A percentile compares a stretch with the other conserved stretches of the same genome.
Evolutionary conservation across 2,113 vertebrate genomes (phyloP).

Genomic region (Lycaon pictus): DNA sequence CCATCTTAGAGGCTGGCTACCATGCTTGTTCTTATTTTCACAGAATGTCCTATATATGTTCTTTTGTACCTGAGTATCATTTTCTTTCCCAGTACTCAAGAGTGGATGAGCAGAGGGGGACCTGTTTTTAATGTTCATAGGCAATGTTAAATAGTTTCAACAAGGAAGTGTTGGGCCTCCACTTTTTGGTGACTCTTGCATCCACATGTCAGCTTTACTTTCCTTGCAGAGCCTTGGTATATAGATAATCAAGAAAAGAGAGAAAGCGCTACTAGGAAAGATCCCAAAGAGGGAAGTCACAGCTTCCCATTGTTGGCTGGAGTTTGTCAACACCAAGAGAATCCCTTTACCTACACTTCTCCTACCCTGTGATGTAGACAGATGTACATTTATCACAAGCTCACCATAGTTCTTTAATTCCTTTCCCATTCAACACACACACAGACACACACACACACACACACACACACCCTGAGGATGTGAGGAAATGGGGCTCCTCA

Average conservation of each 20-base stretch:
- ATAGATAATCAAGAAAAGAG: background rate
- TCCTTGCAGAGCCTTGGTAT: background rate
- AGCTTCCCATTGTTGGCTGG: background rate
- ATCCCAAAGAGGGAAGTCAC: background rate
- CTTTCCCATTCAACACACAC: background rate
- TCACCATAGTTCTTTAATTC: background rate
- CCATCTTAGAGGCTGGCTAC: background rate
- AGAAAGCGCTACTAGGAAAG: background rate
- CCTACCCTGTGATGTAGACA: background rate
- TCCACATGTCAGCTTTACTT: background rate
- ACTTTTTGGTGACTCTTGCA: background rate
- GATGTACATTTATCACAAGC: background rate
- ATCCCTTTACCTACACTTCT: background rate
- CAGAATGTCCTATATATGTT: background rate
- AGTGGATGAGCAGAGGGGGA: background rate
- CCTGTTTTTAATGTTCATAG: background rate
- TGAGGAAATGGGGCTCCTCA: background rate
- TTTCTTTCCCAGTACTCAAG: background rate
- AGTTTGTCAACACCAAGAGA: conserved; percentile 7
- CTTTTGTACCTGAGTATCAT: background rate
- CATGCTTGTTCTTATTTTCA: background rate
- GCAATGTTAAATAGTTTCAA: background rate
- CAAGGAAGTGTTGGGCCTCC: background rate
- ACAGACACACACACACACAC: background rate
- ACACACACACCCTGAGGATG: background rate